These are phyloP conservation scores for Acipenser oxyrinchus DNA, from an alignment of 2,797 vertebrate species.

Conservation along the genomic window DNA sequence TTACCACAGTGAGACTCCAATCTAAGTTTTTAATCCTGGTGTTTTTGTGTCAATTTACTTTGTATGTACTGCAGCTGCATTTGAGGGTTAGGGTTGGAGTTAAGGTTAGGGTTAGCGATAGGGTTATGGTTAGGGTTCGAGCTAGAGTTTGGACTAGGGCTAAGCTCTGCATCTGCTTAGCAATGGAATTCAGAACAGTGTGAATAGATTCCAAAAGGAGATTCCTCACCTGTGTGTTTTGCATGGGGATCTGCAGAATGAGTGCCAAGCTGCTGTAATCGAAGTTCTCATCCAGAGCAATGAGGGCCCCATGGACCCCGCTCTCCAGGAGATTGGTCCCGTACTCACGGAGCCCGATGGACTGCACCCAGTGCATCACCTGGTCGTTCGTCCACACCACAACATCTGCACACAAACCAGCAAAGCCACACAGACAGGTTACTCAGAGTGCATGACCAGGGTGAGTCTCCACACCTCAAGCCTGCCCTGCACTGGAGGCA, in stretches of 20 bases:
- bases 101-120: no score
- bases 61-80: no score
- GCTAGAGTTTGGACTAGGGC: no score
- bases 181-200: no score
- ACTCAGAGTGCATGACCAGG: background rate
- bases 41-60: no score
- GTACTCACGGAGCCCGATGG: conserved; percentile 86
- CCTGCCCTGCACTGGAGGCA: background rate
- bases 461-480: no score
- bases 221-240: conserved; percentile 83
- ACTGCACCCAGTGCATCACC: conserved; percentile 78
- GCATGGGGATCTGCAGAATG: conserved; percentile 89
- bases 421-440: background rate
- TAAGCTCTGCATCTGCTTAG: no score
- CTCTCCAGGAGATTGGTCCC: conserved; percentile 81
- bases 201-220: no score
- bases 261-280: conserved; percentile 89
- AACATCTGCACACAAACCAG: conserved; percentile 44
- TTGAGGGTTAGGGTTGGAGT: no score
- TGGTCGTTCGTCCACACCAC: conserved; percentile 70
- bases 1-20: no score
- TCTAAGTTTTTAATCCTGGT: no score
- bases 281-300: conserved; percentile 86
- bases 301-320: conserved; percentile 79
- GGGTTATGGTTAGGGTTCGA: no score